Evolutionary conservation across 1,140 invertebrate species (phyloP), one percentile per base, ranked within the genome.

Genomic region (Drosophila subobscura): DNA sequence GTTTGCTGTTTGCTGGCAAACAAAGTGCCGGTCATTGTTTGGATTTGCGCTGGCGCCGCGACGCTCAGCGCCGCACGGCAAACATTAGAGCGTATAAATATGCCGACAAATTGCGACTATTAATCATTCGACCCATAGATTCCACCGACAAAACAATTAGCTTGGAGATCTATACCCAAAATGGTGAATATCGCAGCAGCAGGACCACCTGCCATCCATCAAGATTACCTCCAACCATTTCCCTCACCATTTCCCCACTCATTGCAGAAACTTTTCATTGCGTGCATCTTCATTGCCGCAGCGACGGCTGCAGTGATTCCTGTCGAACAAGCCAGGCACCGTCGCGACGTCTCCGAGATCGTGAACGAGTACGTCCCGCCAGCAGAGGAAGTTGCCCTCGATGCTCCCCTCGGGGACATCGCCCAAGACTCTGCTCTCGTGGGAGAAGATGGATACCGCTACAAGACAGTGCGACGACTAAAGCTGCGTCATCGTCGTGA

Each of bases 271-370:
- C 47, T 90, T 40, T 86, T 90, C 20, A 72, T 90, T 66, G 86
- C 70, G 65, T 90, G 81, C 81, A 83, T 90, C 23, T 83, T 90
- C 14, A 83, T 90, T 79, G 86, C 81, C 81, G 78, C 81, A 63
- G 77, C 81, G 86, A 90, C 86, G 77, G 86, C 86, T 89, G 86
- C 86, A 90, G 79, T 90, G 83, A 79, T 90, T 90, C 86, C 86
- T 67, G 77, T 89, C 85, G 85, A 89, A 88, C 83, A 83, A 88
- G 41, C 72, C 74, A 81, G 86, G 75, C 86, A 90, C 68, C 86
- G 86, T 90, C 83, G 86, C 40, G 86, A 90, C 72, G 86, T 90
- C 55, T 75, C 79, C 22, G 85, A 89, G 45, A 64, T 85, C 64
- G 76, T 63, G 37, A 76, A 67, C 65, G 88, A 88, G 57, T 90